These are phyloP conservation scores for Phainopepla nitens DNA, from an alignment of 2,113 vertebrate species.

Conservation along the genomic window DNA sequence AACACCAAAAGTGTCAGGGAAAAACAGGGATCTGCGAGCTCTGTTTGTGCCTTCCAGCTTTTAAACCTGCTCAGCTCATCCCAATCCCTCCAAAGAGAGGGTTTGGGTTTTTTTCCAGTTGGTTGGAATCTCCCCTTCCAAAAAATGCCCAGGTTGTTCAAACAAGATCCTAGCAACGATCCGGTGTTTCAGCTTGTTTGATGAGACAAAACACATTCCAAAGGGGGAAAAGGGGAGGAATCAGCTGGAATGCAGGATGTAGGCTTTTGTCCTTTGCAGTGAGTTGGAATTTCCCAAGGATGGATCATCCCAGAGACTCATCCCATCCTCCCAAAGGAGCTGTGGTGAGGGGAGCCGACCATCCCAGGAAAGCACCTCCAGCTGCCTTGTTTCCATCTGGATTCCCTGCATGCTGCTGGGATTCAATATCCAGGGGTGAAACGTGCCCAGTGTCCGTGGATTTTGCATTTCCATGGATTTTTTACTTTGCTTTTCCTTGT, in stretches of 20 bases:
- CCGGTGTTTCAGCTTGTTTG: accelerated
- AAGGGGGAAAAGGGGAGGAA: background rate
- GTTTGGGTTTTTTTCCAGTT: accelerated
- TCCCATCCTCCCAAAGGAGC: background rate
- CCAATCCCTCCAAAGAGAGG: background rate
- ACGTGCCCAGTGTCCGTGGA: accelerated
- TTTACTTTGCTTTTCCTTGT: accelerated
- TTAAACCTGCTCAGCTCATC: background rate
- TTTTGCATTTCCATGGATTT: background rate
- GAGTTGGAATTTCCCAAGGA: background rate
- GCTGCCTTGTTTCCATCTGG: background rate
- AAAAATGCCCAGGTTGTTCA: accelerated
- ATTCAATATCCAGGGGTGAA: background rate
- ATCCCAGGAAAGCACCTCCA: background rate
- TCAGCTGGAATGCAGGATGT: background rate
- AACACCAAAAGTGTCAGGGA: background rate
- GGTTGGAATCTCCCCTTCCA: background rate
- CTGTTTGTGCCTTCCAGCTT: background rate
- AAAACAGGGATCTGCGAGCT: accelerated
- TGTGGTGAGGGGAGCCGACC: accelerated
- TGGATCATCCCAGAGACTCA: background rate
- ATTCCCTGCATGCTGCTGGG: background rate
- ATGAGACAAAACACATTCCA: background rate
- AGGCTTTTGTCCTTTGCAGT: accelerated
- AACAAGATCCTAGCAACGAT: accelerated